Evolutionary conservation across 2,113 vertebrate genomes (phyloP).

Genomic region (Stegostoma tigrinum): DNA sequence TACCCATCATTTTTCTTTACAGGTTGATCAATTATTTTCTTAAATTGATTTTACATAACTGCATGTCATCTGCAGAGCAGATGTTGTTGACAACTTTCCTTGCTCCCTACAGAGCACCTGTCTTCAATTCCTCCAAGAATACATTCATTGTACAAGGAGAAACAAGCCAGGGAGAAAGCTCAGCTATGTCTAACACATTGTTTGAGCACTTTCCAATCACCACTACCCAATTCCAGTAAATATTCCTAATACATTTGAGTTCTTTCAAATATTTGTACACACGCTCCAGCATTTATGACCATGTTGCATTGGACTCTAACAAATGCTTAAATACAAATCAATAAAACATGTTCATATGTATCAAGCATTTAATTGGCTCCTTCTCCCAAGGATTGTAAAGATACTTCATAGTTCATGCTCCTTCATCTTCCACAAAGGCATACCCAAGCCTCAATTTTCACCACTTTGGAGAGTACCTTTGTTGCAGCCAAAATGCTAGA

Average conservation of each 20-base stretch:
- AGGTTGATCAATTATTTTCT: not conserved
- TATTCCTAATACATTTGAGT: not conserved
- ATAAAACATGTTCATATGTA: not conserved
- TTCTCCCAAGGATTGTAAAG: not conserved
- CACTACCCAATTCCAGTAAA: not conserved
- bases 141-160: not conserved
- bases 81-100: not conserved
- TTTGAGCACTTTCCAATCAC: not conserved
- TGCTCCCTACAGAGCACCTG: not conserved
- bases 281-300: not conserved
- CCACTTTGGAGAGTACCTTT: too few relatives aligned
- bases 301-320: not conserved
- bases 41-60: too few relatives aligned
- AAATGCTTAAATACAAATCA: not conserved
- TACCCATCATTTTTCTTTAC: not conserved
- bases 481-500: too few relatives aligned
- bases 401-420: too few relatives aligned
- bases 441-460: too few relatives aligned
- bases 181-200: too few relatives aligned
- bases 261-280: not conserved
- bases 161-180: too few relatives aligned
- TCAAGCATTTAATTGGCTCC: not conserved
- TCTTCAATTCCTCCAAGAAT: not conserved
- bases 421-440: too few relatives aligned
- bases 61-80: not conserved